Conservation (phyloP, 1,140 invertebrate species). For the Rhopalosiphum maidis region DNA sequence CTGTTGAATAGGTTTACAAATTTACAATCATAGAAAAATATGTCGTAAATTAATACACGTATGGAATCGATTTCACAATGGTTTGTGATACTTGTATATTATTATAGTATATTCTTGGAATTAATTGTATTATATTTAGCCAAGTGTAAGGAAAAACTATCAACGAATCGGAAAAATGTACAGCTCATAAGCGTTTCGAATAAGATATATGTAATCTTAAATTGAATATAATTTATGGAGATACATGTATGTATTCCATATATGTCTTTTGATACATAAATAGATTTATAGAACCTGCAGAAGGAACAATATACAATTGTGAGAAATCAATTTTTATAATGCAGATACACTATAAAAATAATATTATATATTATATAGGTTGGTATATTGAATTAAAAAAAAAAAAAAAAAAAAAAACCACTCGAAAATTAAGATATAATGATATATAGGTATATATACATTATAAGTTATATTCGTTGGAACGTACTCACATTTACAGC, state of each 20-base stretch:
- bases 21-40: neutral
- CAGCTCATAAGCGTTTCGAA: neutral
- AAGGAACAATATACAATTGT: neutral
- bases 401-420: neutral
- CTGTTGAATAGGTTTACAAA: neutral
- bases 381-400: neutral
- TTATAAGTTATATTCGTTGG: neutral
- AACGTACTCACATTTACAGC: constrained; percentile 34
- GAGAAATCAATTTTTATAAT: neutral
- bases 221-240: neutral
- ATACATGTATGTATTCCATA: no score
- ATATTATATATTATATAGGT: neutral
- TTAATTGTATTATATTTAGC: neutral
- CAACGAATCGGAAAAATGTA: neutral
- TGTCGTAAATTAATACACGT: neutral
- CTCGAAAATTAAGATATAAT: neutral
- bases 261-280: neutral
- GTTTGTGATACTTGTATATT: no score
- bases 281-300: neutral
- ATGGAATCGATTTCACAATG: neutral
- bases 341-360: neutral
- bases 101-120: no score
- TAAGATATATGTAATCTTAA: neutral
- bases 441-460: neutral
- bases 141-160: neutral